These are phyloP conservation scores for Agrilus planipennis DNA, from an alignment of 1,140 invertebrate species.

Conservation along the genomic window DNA sequence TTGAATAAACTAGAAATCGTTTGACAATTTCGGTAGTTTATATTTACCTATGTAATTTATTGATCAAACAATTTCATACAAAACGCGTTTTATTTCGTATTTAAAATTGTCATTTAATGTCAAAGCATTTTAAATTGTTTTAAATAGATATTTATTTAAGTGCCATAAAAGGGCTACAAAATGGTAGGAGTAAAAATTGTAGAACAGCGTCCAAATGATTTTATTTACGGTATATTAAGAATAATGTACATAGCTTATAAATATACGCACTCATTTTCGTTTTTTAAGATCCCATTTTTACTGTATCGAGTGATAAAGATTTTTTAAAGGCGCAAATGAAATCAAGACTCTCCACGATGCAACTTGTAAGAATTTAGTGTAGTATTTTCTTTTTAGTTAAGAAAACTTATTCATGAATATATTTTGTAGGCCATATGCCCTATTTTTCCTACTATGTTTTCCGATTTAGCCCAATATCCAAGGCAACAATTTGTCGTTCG, in stretches of 20 bases:
- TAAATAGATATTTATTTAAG: too few relatives aligned
- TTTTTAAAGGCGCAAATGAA: conserved; percentile 38
- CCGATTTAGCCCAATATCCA: conserved; percentile 33
- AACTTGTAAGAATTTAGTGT: conserved; percentile 36
- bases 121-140: too few relatives aligned
- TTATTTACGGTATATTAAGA: conserved; percentile 17
- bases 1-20: too few relatives aligned
- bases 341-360: conserved; percentile 38
- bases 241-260: neutral
- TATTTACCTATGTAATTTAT: too few relatives aligned
- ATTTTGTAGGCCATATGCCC: conserved; percentile 38
- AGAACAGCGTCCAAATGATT: conserved; percentile 20
- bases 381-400: neutral
- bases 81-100: too few relatives aligned
- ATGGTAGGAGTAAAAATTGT: too few relatives aligned
- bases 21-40: too few relatives aligned
- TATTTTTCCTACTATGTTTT: conserved; percentile 44
- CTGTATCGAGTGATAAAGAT: conserved; percentile 40
- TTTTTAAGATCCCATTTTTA: conserved; percentile 39
- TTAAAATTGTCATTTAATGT: too few relatives aligned
- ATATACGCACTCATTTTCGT: neutral
- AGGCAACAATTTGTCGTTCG: conserved; percentile 20
- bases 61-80: too few relatives aligned
- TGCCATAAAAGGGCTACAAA: too few relatives aligned
- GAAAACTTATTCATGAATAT: neutral